Evolutionary conservation across 2,888 invertebrate genomes (phyloP).

Genomic region (Diarsia mendica): DNA sequence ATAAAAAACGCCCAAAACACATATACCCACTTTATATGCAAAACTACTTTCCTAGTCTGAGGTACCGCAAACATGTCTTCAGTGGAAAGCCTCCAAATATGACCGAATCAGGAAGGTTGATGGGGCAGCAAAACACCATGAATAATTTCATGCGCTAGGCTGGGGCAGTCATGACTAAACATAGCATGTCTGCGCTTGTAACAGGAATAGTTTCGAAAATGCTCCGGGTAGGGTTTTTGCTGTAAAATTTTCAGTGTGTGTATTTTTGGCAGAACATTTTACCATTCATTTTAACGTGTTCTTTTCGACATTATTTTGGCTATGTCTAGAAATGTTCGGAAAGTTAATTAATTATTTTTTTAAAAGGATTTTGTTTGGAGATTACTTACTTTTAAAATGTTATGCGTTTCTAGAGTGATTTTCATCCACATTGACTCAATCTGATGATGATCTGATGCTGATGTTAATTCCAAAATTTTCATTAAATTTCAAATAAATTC

Average conservation of each 20-base stretch:
- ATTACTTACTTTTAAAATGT: no score
- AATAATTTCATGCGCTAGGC: slow-evolving; percentile 79
- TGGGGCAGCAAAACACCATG: slow-evolving; percentile 70
- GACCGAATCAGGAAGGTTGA: slow-evolving; percentile 73
- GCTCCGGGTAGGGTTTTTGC: background rate
- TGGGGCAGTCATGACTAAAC: slow-evolving; percentile 70
- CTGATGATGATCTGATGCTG: background rate
- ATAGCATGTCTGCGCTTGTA: slow-evolving; percentile 50
- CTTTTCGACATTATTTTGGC: background rate
- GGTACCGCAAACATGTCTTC: slow-evolving; percentile 57
- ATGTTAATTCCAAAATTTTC: background rate
- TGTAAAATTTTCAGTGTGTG: background rate
- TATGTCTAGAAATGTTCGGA: no score
- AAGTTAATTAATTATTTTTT: no score
- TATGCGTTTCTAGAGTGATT: no score
- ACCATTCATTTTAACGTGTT: background rate
- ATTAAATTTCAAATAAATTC: background rate
- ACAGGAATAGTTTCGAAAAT: slow-evolving; percentile 48
- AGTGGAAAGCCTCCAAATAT: slow-evolving; percentile 70
- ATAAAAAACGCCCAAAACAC: slow-evolving; percentile 10
- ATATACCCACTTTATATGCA: slow-evolving; percentile 36
- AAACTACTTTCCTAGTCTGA: slow-evolving; percentile 27
- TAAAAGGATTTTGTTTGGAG: no score
- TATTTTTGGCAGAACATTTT: no score
- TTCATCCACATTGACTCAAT: background rate